Conservation (phyloP, 2,797 vertebrate genomes). For the Dryobates pubescens region DNA sequence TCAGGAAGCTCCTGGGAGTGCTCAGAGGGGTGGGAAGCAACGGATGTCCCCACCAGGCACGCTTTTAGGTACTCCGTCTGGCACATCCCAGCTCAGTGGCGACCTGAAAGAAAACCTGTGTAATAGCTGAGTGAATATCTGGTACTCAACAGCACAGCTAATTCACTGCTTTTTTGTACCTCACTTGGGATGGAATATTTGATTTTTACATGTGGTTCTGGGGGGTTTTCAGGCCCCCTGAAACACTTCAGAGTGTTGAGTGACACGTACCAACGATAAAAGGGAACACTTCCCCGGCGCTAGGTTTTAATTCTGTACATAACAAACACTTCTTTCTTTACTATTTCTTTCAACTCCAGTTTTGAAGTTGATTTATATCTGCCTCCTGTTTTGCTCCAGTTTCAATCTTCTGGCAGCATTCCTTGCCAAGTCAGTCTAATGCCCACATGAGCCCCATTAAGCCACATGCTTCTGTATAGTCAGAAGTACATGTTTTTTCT, state of each 20-base stretch:
- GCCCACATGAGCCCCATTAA: constrained; percentile 50
- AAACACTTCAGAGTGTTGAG: background rate
- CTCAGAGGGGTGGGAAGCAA: background rate
- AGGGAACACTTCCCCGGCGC: background rate
- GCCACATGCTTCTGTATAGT: background rate
- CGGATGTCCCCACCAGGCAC: fast-evolving
- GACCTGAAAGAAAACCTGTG: fast-evolving
- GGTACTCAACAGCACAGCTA: background rate
- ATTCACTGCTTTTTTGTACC: background rate
- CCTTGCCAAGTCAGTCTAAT: constrained; percentile 26
- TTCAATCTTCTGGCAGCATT: background rate
- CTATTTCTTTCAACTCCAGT: constrained; percentile 38
- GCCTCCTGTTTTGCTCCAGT: constrained; percentile 46
- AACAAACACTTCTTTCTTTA: constrained; percentile 54
- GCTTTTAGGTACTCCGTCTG: background rate
- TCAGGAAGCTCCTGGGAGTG: fast-evolving
- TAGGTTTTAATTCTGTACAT: background rate
- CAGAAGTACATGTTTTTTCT: constrained; percentile 16
- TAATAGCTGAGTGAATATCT: background rate
- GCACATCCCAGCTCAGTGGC: background rate
- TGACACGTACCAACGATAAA: background rate
- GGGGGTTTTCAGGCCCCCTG: background rate
- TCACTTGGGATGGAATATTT: background rate
- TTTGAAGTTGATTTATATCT: constrained; percentile 59
- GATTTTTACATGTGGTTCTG: background rate